Evolutionary conservation across 2,113 vertebrate species (phyloP), one percentile per base, ranked within the genome.

Genomic region (Anguilla japonica): DNA sequence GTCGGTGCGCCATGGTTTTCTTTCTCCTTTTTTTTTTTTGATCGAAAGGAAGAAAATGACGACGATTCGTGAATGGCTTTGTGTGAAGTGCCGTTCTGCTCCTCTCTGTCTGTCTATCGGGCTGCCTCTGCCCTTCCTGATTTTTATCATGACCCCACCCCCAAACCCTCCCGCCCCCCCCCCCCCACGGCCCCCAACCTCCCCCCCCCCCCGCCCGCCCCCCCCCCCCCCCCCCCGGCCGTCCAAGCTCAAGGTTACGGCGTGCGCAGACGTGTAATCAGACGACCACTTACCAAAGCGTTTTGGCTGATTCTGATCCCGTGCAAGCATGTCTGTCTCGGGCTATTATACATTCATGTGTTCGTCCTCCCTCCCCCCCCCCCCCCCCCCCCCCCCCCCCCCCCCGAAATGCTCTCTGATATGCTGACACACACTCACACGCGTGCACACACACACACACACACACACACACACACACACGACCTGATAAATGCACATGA

Each of bases 231-330:
- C 3, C 82, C 63, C 5, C 34, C 63, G 3, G 60, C 56, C 34
- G 80, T 85, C 87, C 88, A 90, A 92, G 89, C 91, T 34, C 94
- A 95, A 96, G 94, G 94, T 95, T 95, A 93, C 91, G 91, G 92
- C 91, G 91, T 89, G 92, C 94, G 93, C 95, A 94, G 93, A 92
- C 92, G 93, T 94, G 92, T 94, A 93, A 95, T 95, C 93, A 93
- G 91, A 89, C 83, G 50, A 86, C 22, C 80, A 82, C 87, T 88
- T 89, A 83, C 84, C 83, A 92, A 89, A 87, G 92, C 91, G 87
- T 89, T 89, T 84, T 89, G 90, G 88, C 87, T 91, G 91, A 91
- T 92, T 93, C 90, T 92, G 89, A 88, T 88, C 91, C 92, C 90
- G 88, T 84, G 56, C 83, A 90, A 34, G 86, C 86, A 86, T 89